Evolutionary conservation across 2,888 invertebrate species (phyloP).

Genomic region (Kuschelorhynchus macadamiae): DNA sequence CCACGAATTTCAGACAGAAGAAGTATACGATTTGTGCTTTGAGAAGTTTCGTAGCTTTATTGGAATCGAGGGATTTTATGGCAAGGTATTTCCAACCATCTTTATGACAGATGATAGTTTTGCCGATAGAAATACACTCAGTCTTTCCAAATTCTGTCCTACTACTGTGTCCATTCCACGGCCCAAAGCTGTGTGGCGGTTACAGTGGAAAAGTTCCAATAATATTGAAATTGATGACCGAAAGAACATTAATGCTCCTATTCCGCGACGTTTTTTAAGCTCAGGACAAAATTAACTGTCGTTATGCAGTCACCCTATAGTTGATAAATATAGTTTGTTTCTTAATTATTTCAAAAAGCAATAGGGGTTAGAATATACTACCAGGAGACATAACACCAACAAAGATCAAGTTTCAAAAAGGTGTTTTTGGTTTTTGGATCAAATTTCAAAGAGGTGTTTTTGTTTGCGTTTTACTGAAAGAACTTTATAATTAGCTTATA

Average conservation of each 20-base stretch:
- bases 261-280: conserved; percentile 28
- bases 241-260: conserved; percentile 27
- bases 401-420: no score
- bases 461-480: no score
- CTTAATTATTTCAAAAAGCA: no score
- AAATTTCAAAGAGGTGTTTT: no score
- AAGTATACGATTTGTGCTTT: conserved; percentile 38
- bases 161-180: no score
- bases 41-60: conserved; percentile 17
- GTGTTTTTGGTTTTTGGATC: no score
- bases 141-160: no score
- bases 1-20: conserved; percentile 44
- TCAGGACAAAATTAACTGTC: no score
- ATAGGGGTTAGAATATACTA: no score
- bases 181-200: conserved; percentile 34
- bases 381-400: no score
- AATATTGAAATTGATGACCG: conserved; percentile 20
- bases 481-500: no score
- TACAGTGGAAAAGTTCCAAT: conserved; percentile 22
- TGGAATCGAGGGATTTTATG: conserved; percentile 38
- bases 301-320: not conserved
- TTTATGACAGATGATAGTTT: conserved; percentile 38
- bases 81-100: conserved; percentile 29
- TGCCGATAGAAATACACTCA: no score
- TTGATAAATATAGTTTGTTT: not conserved